A percentile compares a stretch with the other conserved stretches of the same genome.
phyloP scores from a whole-genome alignment of 1,140 invertebrate genomes.

The Chironomus striatipennis region DNA sequence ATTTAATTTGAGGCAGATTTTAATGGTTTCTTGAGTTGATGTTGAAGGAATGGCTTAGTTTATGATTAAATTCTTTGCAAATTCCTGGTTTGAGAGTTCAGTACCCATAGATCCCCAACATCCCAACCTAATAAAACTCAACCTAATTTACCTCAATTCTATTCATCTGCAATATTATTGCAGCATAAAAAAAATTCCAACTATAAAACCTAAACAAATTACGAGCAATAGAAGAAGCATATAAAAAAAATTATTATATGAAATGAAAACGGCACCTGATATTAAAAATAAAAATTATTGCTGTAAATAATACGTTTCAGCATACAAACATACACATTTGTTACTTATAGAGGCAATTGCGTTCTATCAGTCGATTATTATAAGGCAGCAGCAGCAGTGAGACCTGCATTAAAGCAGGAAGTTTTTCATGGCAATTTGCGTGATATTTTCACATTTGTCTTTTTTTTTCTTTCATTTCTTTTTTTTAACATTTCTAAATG shows the following conservation, averaged over 20 bases:
- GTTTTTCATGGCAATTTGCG: conserved; percentile 19
- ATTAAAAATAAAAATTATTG: conserved; percentile 18
- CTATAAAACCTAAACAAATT: no score
- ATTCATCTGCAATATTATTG: no score
- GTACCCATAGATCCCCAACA: no score
- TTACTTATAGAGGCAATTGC: not conserved
- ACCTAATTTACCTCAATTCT: no score
- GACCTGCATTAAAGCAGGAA: not conserved
- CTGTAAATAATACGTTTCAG: conserved; percentile 20
- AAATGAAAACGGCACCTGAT: conserved; percentile 12
- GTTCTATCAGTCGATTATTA: conserved; percentile 17
- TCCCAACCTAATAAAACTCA: no score
- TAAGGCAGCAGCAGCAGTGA: not conserved
- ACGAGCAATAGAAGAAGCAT: no score
- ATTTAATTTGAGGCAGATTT: no score
- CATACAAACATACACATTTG: not conserved
- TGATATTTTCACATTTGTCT: conserved; percentile 23
- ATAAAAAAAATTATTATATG: not conserved
- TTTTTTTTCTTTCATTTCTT: conserved; percentile 8
- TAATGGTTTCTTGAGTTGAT: no score
- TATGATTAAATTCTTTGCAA: no score
- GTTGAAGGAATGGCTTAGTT: no score
- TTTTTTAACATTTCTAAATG: not conserved
- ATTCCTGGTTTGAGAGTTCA: no score
- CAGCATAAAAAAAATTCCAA: no score